Conservation (phyloP, 2,888 invertebrate genomes). For the Chalcosyrphus nemorum region DNA sequence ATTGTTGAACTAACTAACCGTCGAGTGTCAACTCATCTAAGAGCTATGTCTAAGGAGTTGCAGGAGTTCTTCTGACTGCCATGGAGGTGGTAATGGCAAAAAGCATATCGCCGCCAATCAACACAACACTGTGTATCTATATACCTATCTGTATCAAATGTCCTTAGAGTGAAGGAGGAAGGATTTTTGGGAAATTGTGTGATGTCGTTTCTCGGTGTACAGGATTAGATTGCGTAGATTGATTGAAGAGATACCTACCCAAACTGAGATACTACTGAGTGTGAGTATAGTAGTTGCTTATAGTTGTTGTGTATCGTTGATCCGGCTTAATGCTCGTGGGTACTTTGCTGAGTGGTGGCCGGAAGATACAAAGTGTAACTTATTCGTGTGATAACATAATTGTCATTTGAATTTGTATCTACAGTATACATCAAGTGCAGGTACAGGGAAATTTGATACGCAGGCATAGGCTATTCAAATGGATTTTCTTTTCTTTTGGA, state of each 20-base stretch:
- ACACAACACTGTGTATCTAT: constrained; percentile 38
- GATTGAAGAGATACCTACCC: constrained; percentile 67
- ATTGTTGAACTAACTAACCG: constrained; percentile 71
- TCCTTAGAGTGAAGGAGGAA: constrained; percentile 26
- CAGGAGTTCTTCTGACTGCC: not conserved
- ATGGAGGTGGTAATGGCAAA: constrained; percentile 52
- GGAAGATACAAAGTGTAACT: constrained; percentile 62
- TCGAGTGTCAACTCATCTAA: constrained; percentile 67
- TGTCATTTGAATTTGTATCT: constrained; percentile 58
- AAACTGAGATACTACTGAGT: not conserved
- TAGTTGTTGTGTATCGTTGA: constrained; percentile 47
- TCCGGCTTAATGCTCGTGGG: constrained; percentile 71
- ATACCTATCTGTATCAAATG: constrained; percentile 40
- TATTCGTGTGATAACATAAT: constrained; percentile 70
- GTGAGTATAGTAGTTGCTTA: constrained; percentile 1
- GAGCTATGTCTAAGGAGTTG: constrained; percentile 42
- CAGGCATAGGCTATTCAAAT: constrained; percentile 9
- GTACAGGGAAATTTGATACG: constrained; percentile 40
- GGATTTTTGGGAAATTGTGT: constrained; percentile 50
- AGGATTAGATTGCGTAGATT: constrained; percentile 72
- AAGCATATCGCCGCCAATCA: constrained; percentile 71
- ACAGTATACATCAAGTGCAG: constrained; percentile 19
- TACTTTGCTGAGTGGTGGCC: constrained; percentile 62
- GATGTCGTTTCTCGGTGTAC: constrained; percentile 38
- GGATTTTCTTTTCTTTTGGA: not conserved